A percentile compares a stretch with the other conserved stretches of the same genome.
Evolutionary conservation across 2,888 invertebrate genomes (phyloP).

Genomic region (Andrena hattorfiana): DNA sequence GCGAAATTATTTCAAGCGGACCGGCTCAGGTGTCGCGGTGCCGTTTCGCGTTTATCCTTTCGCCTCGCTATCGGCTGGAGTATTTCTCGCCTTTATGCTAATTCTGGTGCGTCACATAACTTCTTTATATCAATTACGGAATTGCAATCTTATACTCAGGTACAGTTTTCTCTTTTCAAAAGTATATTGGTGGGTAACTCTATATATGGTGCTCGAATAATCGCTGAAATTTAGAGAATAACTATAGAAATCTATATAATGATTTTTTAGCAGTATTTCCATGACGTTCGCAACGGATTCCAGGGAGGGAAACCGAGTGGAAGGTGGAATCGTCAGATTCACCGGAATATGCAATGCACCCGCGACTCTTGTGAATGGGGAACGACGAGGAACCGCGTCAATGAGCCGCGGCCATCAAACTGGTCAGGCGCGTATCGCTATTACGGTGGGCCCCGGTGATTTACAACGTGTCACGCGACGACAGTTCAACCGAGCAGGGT

Average conservation of each 20-base stretch:
- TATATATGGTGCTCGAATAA: not conserved
- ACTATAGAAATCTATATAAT: not conserved
- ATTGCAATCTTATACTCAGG: not conserved
- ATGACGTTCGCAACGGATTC: conserved; percentile 2
- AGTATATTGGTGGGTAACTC: not conserved
- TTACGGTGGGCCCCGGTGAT: conserved; percentile 75
- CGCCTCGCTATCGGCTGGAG: not conserved
- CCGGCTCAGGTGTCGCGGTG: conserved; percentile 20
- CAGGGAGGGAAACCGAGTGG: not conserved
- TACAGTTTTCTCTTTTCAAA: not conserved
- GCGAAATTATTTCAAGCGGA: conserved; percentile 54
- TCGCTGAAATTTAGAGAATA: not conserved
- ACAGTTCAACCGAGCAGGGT: conserved; percentile 75
- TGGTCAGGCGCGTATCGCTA: conserved; percentile 76
- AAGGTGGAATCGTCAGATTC: conserved; percentile 24
- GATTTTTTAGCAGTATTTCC: not conserved
- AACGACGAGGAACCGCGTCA: conserved; percentile 76
- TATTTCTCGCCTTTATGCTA: not conserved
- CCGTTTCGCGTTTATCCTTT: not conserved
- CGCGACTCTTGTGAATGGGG: conserved; percentile 75
- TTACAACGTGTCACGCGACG: conserved; percentile 77
- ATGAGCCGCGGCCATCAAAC: conserved; percentile 80
- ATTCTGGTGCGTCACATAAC: not conserved
- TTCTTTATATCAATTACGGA: not conserved
- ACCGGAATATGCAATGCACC: conserved; percentile 49